These are phyloP conservation scores for Brachyptera risi DNA, from an alignment of 2,888 invertebrate genomes.

Conservation along the genomic window DNA sequence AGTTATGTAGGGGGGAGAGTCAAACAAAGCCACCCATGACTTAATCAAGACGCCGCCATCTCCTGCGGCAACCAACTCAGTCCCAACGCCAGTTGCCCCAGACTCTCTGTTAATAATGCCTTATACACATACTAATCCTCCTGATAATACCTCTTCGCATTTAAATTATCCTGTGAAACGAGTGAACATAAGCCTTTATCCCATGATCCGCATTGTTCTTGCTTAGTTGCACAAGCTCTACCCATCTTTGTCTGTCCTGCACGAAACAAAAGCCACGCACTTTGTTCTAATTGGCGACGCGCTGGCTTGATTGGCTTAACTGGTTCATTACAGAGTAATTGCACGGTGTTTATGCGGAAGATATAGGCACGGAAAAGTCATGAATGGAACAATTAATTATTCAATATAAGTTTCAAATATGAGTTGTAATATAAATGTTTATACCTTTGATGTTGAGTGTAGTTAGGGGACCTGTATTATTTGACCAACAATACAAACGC, in stretches of 20 bases:
- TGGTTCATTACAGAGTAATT: conserved; percentile 42
- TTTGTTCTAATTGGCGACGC: conserved; percentile 17
- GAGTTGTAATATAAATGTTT: too few species aligned
- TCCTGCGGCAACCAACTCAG: too few species aligned
- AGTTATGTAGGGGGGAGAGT: background rate
- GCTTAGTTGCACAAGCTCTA: background rate
- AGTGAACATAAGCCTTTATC: conserved; percentile 10
- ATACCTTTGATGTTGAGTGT: too few species aligned
- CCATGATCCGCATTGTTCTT: conserved; percentile 13
- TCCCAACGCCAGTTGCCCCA: too few species aligned
- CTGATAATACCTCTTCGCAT: conserved; percentile 20
- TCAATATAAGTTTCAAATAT: too few species aligned
- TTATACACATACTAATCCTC: background rate
- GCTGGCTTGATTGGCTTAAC: conserved; percentile 37
- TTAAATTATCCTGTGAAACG: conserved; percentile 23
- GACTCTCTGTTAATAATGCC: background rate
- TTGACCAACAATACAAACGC: too few species aligned
- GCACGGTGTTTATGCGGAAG: conserved; percentile 12
- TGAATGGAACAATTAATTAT: too few species aligned
- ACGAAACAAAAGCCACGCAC: background rate
- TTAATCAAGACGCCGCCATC: background rate
- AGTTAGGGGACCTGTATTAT: too few species aligned
- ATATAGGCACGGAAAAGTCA: too few species aligned
- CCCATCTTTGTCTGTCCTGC: background rate
- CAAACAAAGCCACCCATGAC: background rate